These are phyloP conservation scores for Liparis tanakae DNA, from an alignment of 2,797 vertebrate genomes.

Conservation along the genomic window DNA sequence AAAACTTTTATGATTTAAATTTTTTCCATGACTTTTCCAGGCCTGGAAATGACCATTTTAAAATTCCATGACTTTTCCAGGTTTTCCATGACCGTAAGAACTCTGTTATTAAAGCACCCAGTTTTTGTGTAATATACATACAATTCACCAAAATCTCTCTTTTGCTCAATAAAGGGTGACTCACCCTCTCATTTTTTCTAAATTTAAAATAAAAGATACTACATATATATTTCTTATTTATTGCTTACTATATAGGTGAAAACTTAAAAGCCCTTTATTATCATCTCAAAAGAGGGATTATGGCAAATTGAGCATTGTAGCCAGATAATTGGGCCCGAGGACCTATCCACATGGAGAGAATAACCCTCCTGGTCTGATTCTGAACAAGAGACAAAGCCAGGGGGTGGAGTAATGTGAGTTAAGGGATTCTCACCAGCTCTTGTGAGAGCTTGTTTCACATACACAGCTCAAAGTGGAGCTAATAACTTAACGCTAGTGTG, in stretches of 20 bases:
- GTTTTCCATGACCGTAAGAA: too few relatives aligned
- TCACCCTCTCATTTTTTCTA: not conserved
- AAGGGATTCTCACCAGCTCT: constrained; percentile 93
- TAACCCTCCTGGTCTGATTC: constrained; percentile 91
- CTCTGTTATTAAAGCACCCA: too few relatives aligned
- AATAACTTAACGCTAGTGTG: constrained; percentile 87
- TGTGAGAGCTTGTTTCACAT: constrained; percentile 90
- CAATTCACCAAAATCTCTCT: constrained; percentile 14
- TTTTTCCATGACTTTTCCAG: too few relatives aligned
- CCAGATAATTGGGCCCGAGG: constrained; percentile 91
- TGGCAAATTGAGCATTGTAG: constrained; percentile 87
- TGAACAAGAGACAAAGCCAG: constrained; percentile 91
- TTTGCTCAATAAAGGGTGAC: constrained; percentile 5
- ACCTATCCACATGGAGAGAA: constrained; percentile 91
- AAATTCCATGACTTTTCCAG: too few relatives aligned
- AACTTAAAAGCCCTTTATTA: constrained; percentile 81
- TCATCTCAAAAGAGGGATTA: constrained; percentile 89
- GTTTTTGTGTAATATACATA: not conserved
- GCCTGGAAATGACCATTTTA: too few relatives aligned
- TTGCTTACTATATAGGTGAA: constrained; percentile 72
- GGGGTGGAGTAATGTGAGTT: constrained; percentile 91
- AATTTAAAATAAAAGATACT: constrained; percentile 20
- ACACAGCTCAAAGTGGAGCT: constrained; percentile 88
- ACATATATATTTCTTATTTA: constrained; percentile 66
- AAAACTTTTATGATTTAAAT: too few relatives aligned